Conservation (phyloP, 2,797 vertebrate genomes). For the Pseudochirops cupreus region DNA sequence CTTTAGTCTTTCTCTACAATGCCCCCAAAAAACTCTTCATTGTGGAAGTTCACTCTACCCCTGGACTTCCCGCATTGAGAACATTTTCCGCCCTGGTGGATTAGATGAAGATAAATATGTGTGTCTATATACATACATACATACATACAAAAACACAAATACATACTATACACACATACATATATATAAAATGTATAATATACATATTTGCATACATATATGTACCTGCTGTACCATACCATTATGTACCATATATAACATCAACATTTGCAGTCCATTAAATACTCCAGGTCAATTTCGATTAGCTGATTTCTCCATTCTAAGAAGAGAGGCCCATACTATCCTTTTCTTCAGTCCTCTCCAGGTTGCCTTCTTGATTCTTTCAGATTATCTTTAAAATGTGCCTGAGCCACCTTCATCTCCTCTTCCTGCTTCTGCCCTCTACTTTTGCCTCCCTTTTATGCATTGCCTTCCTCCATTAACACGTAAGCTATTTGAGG, state of each 20-base stretch:
- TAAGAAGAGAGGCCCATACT: neutral
- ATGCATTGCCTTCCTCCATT: neutral
- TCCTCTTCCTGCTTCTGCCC: neutral
- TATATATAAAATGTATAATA: no score
- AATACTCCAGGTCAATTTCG: neutral
- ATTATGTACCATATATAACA: neutral
- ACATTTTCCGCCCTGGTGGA: neutral
- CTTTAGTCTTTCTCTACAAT: neutral
- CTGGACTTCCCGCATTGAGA: neutral
- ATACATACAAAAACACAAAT: neutral
- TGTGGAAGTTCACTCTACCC: neutral
- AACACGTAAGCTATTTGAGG: neutral
- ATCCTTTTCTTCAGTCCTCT: neutral
- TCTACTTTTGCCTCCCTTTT: neutral
- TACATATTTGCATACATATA: neutral
- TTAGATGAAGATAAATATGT: neutral
- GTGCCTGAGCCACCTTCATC: neutral
- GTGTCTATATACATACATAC: no score
- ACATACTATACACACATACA: no score
- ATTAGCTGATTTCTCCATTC: neutral
- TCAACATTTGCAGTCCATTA: neutral
- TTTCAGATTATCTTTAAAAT: neutral
- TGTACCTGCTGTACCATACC: neutral
- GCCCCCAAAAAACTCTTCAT: neutral
- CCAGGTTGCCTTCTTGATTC: neutral